These are phyloP conservation scores for Procambarus clarkii DNA, from an alignment of 1,140 invertebrate species.

Conservation along the genomic window DNA sequence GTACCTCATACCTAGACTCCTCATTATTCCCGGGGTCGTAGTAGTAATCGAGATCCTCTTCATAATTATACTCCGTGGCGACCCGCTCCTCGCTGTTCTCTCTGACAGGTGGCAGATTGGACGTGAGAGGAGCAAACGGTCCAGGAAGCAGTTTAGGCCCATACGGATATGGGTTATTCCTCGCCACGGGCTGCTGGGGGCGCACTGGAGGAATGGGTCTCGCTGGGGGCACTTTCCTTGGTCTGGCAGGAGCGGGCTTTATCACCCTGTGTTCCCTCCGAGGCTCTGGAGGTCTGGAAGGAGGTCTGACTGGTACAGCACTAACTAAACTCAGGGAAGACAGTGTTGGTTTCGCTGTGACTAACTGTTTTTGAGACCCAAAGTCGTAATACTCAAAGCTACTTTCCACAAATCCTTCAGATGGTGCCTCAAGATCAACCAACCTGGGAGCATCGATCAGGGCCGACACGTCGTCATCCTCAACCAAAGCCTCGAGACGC, in stretches of 20 bases:
- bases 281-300: background rate
- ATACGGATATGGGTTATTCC: constrained; percentile 45
- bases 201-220: constrained; percentile 32
- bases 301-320: constrained; percentile 13
- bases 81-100: background rate
- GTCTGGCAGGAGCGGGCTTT: constrained; percentile 19
- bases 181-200: background rate
- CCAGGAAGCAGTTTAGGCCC: constrained; percentile 30
- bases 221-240: constrained; percentile 27
- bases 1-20: constrained; percentile 33
- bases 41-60: constrained; percentile 14
- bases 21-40: constrained; percentile 14
- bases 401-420: background rate
- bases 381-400: constrained; percentile 47
- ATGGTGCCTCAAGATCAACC: constrained; percentile 18
- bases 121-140: constrained; percentile 23
- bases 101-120: constrained; percentile 8
- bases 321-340: constrained; percentile 49
- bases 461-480: constrained; percentile 33
- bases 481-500: constrained; percentile 38
- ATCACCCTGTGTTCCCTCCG: background rate
- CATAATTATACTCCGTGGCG: constrained; percentile 20
- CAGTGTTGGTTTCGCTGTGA: constrained; percentile 6
- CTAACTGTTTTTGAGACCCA: background rate
- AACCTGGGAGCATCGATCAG: constrained; percentile 9